Base-by-base conservation (phyloP, 2,113 vertebrate genomes). In the Eidolon helvum region DNA sequence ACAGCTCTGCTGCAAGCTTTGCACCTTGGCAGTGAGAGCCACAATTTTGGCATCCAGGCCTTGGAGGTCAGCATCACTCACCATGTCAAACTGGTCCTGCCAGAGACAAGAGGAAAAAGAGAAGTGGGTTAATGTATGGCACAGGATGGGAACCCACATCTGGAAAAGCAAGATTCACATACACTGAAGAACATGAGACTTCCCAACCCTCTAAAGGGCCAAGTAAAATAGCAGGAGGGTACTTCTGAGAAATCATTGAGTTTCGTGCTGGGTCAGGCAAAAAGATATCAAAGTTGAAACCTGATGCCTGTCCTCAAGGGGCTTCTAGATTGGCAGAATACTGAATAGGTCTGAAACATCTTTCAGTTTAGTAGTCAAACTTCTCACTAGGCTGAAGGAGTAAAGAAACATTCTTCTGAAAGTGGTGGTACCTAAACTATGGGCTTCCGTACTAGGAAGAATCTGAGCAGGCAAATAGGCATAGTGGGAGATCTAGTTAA, bases 61-160 rank as follows among this genome's bases (percentile, higher is more conserved):
- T 26, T 99, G 99, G 85, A 99, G 99, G 74, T 99, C 99, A 0
- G 98, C 96, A 2, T 99, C 99, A 26, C 98, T 99, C 95, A 99
- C 99, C 1, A 98, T 98, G 59, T 98, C 98, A 95, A 99, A 99
- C 98, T 99, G 99, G 91, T 99, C 98, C 99, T 99, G 98, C 50
- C 66, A 53, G 24, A 65, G 74, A 94, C 19, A 50, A 74, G 43
- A 59, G 22, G 77, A 63, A 65, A 78, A 68, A 80, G 0, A 19
- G 1, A 57, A 55, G n/a, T 5, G 28, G 82, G 22, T 53, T 57
- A 61, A 72, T 19, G 21, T 33, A 28, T 87, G 33, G 18, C n/a
- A 71, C 50, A 57, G 50, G 59, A 26, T 30, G 22, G 57, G 33
- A 77, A 43, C 38, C 40, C 14, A 26, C 1, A 7, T 30, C 53